phyloP scores from a whole-genome alignment of 1,140 invertebrate species.

The Drosophila obscura region DNA sequence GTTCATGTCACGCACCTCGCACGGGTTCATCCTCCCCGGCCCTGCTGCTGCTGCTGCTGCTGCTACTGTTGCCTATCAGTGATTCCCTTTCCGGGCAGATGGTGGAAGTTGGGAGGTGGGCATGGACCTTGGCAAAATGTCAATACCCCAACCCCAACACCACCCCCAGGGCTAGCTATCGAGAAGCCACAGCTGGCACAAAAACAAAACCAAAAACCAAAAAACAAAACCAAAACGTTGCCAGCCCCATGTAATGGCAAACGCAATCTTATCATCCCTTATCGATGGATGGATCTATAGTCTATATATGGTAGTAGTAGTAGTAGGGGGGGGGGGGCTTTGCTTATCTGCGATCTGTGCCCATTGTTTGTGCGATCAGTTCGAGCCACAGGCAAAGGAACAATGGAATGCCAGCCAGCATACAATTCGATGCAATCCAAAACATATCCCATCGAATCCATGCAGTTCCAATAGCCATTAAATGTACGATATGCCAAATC shows the following conservation, averaged over 20 bases:
- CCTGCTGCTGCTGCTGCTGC: too few species aligned
- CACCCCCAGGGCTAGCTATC: background rate
- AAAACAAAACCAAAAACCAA: background rate
- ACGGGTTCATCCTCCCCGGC: slow-evolving; percentile 11
- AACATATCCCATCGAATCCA: too few species aligned
- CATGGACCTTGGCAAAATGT: slow-evolving; percentile 1
- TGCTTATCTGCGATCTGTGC: slow-evolving; percentile 26
- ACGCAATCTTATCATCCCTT: slow-evolving; percentile 38
- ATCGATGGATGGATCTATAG: slow-evolving; percentile 32
- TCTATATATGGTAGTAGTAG: slow-evolving; percentile 2
- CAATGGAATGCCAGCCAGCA: too few species aligned
- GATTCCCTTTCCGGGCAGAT: too few species aligned
- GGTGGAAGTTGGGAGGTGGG: too few species aligned
- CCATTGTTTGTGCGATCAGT: slow-evolving; percentile 22
- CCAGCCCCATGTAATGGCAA: slow-evolving; percentile 19
- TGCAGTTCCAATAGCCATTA: too few species aligned
- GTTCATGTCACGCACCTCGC: slow-evolving; percentile 30
- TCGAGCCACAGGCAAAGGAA: background rate
- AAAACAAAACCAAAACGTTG: background rate
- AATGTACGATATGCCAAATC: too few species aligned
- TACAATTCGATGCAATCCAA: too few species aligned
- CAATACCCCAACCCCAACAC: slow-evolving; percentile 7
- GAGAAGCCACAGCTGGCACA: slow-evolving; percentile 1
- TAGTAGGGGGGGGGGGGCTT: background rate
- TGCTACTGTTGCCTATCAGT: too few species aligned